Evolutionary conservation across 1,140 invertebrate genomes (phyloP), one percentile per base, ranked within the genome.

Genomic region (Aphidius ervi): DNA sequence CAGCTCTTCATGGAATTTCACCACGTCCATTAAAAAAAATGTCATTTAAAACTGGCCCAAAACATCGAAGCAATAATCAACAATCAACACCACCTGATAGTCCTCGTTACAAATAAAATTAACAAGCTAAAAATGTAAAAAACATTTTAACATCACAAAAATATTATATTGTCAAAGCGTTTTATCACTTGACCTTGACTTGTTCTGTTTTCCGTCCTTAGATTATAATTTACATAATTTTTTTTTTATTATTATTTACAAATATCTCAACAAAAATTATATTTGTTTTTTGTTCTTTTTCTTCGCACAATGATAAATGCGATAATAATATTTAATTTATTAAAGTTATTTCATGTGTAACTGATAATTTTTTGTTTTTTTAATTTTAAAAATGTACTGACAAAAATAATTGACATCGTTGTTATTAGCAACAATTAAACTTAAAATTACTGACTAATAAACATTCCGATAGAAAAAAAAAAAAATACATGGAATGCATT

Each of bases 11-110:
- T 58, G 82, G 81, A 7, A 81, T 83, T 63, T 81, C 82, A 37
- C 80, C 82, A n/a, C 71, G 82, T 62, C 80, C 82, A 2, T 71
- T 80, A 40, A 83, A 83, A 63, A 83, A 82, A 64, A 77, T 83
- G 74, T 81, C 79, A 10, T 81, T 82, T 60, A 80, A 79, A 58
- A 74, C 73, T 8, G 75, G 75, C 46, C 72, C 77, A 31, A 80
- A 78, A 54, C 74, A 73, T 41, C 61, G 58, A 16, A 59, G 49
- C 54, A 76, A 70, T 41, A 72, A 64, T 58, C 61, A 73, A 6
- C 76, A 79, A 58, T 64, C 75, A 0, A 80, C 78, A 6, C 78
- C 78, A 37, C 78, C 78, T 5, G 78, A 80, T 55, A 80, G 78
- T 72, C 78, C 78, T 10, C 70, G 76, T 67, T 79, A 79, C 58